Evolutionary conservation across 2,888 invertebrate species (phyloP).

Genomic region (Tipula vernalis): DNA sequence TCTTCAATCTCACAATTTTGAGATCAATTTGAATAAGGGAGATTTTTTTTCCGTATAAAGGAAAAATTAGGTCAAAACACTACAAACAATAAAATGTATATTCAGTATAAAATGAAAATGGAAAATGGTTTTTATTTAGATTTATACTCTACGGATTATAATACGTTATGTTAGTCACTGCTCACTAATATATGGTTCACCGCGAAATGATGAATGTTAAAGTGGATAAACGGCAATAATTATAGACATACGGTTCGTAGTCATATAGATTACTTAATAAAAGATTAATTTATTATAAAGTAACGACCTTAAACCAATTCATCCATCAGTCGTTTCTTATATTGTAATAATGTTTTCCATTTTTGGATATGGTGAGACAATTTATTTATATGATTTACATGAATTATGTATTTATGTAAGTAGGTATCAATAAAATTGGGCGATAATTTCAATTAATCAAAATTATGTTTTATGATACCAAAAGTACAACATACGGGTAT

Average conservation of each 20-base stretch:
- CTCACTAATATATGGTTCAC: background rate
- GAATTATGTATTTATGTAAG: background rate
- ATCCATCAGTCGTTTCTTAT: background rate
- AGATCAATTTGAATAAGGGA: slow-evolving; percentile 6
- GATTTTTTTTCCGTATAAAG: background rate
- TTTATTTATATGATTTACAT: background rate
- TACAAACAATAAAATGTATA: background rate
- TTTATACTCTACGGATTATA: background rate
- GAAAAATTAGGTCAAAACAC: background rate
- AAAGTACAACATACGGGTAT: background rate
- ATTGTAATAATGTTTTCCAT: background rate
- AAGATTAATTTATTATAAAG: background rate
- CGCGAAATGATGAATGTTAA: background rate
- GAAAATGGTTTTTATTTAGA: background rate
- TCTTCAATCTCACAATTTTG: background rate
- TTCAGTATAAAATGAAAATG: background rate
- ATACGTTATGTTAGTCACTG: background rate
- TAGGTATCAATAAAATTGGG: background rate
- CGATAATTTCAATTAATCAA: background rate
- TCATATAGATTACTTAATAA: background rate
- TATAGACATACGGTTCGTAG: background rate
- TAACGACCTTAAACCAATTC: background rate
- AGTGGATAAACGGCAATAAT: background rate
- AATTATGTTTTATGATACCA: background rate
- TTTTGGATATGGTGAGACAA: background rate